These are phyloP conservation scores for Nymphalis urticae DNA, from an alignment of 2,888 invertebrate species.

Conservation along the genomic window DNA sequence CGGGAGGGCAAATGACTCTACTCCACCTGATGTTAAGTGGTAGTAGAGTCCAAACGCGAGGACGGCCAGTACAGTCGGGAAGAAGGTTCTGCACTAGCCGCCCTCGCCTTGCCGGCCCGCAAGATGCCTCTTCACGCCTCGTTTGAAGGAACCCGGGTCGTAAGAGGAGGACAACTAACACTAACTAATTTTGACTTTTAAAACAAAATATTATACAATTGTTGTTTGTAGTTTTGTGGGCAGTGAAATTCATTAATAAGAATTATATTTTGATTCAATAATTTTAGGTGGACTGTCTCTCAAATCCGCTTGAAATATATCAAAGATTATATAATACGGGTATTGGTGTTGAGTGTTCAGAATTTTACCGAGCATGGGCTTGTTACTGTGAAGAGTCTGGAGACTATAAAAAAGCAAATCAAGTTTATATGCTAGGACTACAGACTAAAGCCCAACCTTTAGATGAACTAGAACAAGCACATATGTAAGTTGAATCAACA, in stretches of 20 bases:
- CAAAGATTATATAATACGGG: constrained; percentile 90
- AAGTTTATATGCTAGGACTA: constrained; percentile 89
- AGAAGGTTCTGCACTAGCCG: no score
- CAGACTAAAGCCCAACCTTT: constrained; percentile 89
- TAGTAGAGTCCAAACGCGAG: no score
- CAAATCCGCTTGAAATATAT: constrained; percentile 89
- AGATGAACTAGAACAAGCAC: constrained; percentile 88
- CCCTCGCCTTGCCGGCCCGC: no score
- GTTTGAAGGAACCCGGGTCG: no score
- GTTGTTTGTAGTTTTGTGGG: neutral
- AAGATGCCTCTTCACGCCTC: no score
- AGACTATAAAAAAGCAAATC: constrained; percentile 91
- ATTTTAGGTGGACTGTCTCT: constrained; percentile 86
- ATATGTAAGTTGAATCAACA: constrained; percentile 79
- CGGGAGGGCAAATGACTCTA: no score
- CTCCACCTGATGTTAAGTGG: no score
- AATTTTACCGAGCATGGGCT: constrained; percentile 95
- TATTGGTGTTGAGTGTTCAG: constrained; percentile 90
- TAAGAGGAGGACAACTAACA: no score
- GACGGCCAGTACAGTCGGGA: no score
- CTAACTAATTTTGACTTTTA: no score
- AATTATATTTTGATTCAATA: neutral
- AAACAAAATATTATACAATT: no score
- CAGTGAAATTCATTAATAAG: neutral
- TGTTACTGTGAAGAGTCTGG: constrained; percentile 91